phyloP scores from a whole-genome alignment of 2,113 vertebrate genomes.

The Dipodomys spectabilis region DNA sequence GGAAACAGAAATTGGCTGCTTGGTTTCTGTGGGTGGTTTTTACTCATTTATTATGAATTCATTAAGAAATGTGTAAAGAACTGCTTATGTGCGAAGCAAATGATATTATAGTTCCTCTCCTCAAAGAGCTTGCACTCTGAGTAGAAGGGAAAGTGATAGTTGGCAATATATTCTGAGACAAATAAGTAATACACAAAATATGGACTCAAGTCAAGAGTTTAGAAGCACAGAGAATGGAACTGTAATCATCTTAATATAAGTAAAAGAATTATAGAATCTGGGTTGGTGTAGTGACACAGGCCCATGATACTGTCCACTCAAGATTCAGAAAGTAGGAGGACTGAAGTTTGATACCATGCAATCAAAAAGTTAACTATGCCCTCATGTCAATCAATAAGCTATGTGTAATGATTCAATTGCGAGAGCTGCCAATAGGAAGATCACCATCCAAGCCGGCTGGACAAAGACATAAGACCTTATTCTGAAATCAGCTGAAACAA shows the following conservation, averaged over 20 bases:
- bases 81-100: conserved; percentile 4
- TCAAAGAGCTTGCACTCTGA: neutral
- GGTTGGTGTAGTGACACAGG: too few relatives aligned
- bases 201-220: neutral
- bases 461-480: too few relatives aligned
- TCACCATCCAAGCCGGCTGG: too few relatives aligned
- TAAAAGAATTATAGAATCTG: conserved; percentile 23
- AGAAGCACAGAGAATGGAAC: neutral
- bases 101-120: neutral
- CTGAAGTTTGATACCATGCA: too few relatives aligned
- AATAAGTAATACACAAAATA: conserved; percentile 13
- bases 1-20: conserved; percentile 35
- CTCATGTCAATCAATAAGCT: too few relatives aligned
- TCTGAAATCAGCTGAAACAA: too few relatives aligned
- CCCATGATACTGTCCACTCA: too few relatives aligned
- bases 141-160: neutral
- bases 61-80: conserved; percentile 49
- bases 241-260: neutral
- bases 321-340: too few relatives aligned
- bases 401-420: too few relatives aligned
- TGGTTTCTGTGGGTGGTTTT: conserved; percentile 44
- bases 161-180: conserved; percentile 4
- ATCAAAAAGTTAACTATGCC: too few relatives aligned
- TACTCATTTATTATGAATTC: conserved; percentile 43
- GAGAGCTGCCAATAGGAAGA: too few relatives aligned